These are phyloP conservation scores for Nomada flava DNA, from an alignment of 2,888 invertebrate species.

Conservation along the genomic window DNA sequence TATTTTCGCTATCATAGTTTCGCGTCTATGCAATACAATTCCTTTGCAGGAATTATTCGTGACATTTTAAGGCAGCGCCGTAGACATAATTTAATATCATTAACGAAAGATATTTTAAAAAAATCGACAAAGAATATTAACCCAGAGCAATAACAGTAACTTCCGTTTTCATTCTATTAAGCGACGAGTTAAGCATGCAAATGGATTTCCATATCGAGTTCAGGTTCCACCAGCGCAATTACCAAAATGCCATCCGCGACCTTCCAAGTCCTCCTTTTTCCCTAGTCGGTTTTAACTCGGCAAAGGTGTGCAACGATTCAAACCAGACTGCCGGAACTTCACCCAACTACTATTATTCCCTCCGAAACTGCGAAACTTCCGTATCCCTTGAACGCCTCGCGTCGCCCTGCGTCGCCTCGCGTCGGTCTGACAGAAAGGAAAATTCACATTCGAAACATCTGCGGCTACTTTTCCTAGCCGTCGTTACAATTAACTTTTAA, in stretches of 20 bases:
- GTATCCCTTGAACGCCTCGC: constrained; percentile 13
- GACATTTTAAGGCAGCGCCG: not conserved
- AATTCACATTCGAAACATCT: constrained; percentile 71
- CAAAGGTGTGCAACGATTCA: constrained; percentile 13
- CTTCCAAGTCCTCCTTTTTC: constrained; percentile 33
- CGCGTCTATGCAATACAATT: not conserved
- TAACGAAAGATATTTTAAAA: not conserved
- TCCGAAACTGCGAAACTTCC: constrained; percentile 62
- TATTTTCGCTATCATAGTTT: not conserved
- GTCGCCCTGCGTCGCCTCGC: not conserved
- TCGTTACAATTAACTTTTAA: constrained; percentile 71
- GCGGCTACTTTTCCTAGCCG: constrained; percentile 57
- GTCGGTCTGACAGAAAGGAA: constrained; percentile 43
- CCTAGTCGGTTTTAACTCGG: constrained; percentile 34
- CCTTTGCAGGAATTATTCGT: not conserved
- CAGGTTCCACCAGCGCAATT: constrained; percentile 40
- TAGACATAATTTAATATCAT: too few relatives aligned
- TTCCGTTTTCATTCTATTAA: constrained; percentile 1
- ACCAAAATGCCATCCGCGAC: constrained; percentile 36
- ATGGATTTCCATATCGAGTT: constrained; percentile 16
- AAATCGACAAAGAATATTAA: not conserved
- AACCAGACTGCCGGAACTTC: constrained; percentile 46
- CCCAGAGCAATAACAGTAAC: constrained; percentile 12
- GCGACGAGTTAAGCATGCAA: constrained; percentile 19
- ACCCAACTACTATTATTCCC: constrained; percentile 61